A percentile compares a stretch with the other conserved stretches of the same genome.
Evolutionary conservation across 2,797 vertebrate genomes (phyloP).

Genomic region (Loriculus beryllinus): DNA sequence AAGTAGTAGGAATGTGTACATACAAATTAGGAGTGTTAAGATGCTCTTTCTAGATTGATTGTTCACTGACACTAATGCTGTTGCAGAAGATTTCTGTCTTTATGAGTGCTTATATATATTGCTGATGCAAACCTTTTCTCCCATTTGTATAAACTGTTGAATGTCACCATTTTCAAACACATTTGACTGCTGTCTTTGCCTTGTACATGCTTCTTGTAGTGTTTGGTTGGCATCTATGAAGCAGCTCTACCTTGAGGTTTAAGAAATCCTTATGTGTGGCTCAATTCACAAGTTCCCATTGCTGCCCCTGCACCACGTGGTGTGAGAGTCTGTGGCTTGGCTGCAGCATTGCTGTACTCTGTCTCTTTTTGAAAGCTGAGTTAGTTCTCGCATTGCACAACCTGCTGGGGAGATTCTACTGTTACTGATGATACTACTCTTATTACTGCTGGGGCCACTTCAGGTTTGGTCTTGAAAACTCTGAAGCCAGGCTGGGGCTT

Average conservation of each 20-base stretch:
- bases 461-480: neutral
- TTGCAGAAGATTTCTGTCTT: neutral
- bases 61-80: neutral
- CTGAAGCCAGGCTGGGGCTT: neutral
- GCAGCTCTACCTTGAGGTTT: neutral
- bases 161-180: neutral
- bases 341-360: neutral
- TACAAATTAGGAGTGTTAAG: neutral
- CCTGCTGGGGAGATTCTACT: neutral
- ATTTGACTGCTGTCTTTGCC: neutral
- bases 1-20: neutral
- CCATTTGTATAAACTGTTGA: neutral
- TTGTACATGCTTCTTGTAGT: neutral
- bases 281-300: neutral
- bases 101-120: neutral
- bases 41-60: neutral
- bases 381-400: neutral
- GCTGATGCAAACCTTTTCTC: neutral
- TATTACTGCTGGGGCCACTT: neutral
- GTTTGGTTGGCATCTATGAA: neutral
- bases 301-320: fast-evolving
- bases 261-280: neutral
- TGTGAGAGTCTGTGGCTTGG: neutral
- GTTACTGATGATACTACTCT: neutral
- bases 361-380: neutral